Evolutionary conservation across 2,113 vertebrate genomes (phyloP).

Genomic region (Calcarius ornatus): DNA sequence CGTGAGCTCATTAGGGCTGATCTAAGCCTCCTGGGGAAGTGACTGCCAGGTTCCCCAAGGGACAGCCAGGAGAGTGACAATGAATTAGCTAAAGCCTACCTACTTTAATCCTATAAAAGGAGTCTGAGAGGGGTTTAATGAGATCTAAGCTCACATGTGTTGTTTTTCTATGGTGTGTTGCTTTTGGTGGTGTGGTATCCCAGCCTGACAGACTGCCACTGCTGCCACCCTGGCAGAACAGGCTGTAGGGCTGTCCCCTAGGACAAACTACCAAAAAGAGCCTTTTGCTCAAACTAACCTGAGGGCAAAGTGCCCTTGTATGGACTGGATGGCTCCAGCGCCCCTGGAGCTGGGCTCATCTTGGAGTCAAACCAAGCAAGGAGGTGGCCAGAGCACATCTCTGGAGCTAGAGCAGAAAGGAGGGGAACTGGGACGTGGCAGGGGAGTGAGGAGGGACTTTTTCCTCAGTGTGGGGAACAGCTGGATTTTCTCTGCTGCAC

Average conservation of each 20-base stretch:
- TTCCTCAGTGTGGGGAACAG: not conserved
- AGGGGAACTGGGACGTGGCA: not conserved
- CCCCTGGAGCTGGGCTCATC: not conserved
- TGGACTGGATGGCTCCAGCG: not conserved
- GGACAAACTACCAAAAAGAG: not conserved
- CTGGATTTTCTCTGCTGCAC: not conserved
- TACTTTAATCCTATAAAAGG: not conserved
- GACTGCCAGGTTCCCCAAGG: not conserved
- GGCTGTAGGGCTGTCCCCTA: not conserved
- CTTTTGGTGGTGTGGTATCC: not conserved
- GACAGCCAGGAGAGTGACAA: not conserved
- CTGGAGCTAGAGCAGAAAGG: not conserved
- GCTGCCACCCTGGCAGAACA: not conserved
- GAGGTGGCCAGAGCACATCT: not conserved
- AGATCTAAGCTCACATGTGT: fast-evolving
- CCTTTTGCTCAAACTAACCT: not conserved
- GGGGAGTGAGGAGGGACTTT: fast-evolving
- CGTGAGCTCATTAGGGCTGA: not conserved
- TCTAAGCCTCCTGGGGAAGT: not conserved
- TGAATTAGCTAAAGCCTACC: not conserved
- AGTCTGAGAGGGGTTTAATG: not conserved
- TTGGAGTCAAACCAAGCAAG: not conserved
- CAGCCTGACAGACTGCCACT: not conserved
- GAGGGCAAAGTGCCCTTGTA: not conserved
- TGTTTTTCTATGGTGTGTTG: fast-evolving